These are phyloP conservation scores for Spea hammondii DNA, from an alignment of 2,797 vertebrate species.

Conservation along the genomic window DNA sequence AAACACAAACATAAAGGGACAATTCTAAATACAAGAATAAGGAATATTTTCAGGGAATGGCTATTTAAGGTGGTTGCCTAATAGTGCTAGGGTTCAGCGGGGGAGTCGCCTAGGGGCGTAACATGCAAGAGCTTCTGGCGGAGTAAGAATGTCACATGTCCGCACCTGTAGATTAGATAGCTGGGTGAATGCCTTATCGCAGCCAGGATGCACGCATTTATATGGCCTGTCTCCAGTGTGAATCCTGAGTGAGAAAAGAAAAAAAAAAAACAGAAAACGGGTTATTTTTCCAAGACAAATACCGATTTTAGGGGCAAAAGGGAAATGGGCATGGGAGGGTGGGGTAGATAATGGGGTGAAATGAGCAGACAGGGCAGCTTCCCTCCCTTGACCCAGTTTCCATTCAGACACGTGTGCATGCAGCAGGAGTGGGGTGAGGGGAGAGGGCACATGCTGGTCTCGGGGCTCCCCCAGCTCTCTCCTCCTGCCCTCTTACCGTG, in stretches of 20 bases:
- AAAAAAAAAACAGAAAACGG: conserved; percentile 16
- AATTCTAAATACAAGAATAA: not conserved
- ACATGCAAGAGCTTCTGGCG: too few species aligned
- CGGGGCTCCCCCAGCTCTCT: conserved; percentile 67
- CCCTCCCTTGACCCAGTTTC: conserved; percentile 42
- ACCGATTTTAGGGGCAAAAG: not conserved
- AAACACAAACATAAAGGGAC: not conserved
- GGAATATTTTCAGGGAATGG: too few species aligned
- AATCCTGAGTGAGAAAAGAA: conserved; percentile 76
- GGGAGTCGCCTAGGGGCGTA: too few species aligned
- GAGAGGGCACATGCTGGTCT: conserved; percentile 68
- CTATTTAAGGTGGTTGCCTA: too few species aligned
- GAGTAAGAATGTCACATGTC: too few species aligned
- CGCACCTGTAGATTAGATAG: conserved; percentile 97
- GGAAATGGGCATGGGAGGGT: not conserved
- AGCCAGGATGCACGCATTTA: conserved; percentile 92
- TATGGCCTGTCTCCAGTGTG: conserved; percentile 97
- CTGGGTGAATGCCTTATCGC: conserved; percentile 98
- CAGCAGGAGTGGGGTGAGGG: conserved; percentile 64
- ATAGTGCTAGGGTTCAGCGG: too few species aligned
- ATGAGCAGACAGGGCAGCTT: conserved; percentile 39
- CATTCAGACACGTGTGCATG: conserved; percentile 62
- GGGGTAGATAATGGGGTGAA: conserved; percentile 34
- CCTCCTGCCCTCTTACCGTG: conserved; percentile 85
- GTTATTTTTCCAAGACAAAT: not conserved